Conservation (phyloP, 2,888 invertebrate species). For the Elmis aenea region DNA sequence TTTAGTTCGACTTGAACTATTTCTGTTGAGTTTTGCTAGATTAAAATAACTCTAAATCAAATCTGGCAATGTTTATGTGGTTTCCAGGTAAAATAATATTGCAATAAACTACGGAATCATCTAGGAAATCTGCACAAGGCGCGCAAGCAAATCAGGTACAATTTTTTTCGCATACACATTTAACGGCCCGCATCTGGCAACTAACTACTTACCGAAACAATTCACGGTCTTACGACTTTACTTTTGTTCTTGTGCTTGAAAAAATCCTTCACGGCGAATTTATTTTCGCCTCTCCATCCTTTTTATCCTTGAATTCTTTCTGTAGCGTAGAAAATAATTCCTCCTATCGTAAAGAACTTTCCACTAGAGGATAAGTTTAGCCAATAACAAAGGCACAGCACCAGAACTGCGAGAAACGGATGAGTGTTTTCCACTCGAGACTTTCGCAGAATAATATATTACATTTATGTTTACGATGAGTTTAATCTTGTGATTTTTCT, state of each 20-base stretch:
- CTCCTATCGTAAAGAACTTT: too few species aligned
- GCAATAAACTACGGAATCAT: too few species aligned
- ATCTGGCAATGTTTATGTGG: too few species aligned
- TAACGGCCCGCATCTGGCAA: constrained; percentile 26
- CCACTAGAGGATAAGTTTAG: not conserved
- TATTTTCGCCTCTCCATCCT: constrained; percentile 3
- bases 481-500: constrained; percentile 3
- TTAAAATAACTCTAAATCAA: too few species aligned
- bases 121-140: constrained; percentile 17
- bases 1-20: too few species aligned
- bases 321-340: not conserved
- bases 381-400: constrained; percentile 23
- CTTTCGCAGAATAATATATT: constrained; percentile 28
- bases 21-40: too few species aligned
- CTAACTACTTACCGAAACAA: constrained; percentile 30
- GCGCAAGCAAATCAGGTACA: too few species aligned
- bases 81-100: too few species aligned
- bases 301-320: not conserved
- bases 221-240: constrained; percentile 26
- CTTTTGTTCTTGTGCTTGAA: constrained; percentile 17
- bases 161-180: too few species aligned
- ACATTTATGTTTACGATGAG: constrained; percentile 25
- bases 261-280: constrained; percentile 8
- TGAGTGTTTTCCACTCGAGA: constrained; percentile 28
- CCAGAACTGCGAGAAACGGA: constrained; percentile 26